Evolutionary conservation across 2,797 vertebrate genomes (phyloP), one percentile per base, ranked within the genome.

Genomic region (Eupleurogrammus muticus): DNA sequence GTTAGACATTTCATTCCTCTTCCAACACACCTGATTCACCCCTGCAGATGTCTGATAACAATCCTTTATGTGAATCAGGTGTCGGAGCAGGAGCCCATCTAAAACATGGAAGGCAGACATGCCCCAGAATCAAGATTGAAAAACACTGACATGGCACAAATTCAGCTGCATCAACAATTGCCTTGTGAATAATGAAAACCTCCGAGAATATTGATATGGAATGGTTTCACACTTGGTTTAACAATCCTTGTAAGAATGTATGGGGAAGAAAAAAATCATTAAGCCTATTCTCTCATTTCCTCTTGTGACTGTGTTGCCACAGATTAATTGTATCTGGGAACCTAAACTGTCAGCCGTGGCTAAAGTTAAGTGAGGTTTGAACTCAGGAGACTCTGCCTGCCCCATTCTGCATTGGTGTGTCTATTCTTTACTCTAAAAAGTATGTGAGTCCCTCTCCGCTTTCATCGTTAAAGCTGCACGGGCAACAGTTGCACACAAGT

Each of bases 221-320:
- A 81, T 68, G 64, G 60, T 81, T 81, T 84, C 40, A 70, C 76
- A 84, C 81, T 77, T 70, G 59, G 63, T 74, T 89, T 76, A 82
- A 80, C 79, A 76, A 87, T 75, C 48, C 68, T 84, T 81, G 50
- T 54, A 50, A 57, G 53, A 59, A 28, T 28, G 28, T 28, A 28
- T 28, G 28, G 6, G 28, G 6, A 28, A 28, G 6, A 28, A 28
- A 40, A 77, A 89, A 83, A 79, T 85, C 63, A 73, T 82, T 82
- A 82, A 56, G 64, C 53, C 49, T 67, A 53, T 81, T 75, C 73
- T 82, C 44, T 81, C 13, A 71, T 84, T 82, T 88, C 58, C 28
- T 75, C 67, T 75, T 20, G n/a, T n/a, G 51, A 75, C 58, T 66
- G 59, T 74, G 69, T 66, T 74, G 60, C 68, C 42, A 70, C 49